Percentiles rank a stretch among this genome's conserved stretches.
phyloP scores from a whole-genome alignment of 2,113 vertebrate species.

The Baryphthengus martii region DNA sequence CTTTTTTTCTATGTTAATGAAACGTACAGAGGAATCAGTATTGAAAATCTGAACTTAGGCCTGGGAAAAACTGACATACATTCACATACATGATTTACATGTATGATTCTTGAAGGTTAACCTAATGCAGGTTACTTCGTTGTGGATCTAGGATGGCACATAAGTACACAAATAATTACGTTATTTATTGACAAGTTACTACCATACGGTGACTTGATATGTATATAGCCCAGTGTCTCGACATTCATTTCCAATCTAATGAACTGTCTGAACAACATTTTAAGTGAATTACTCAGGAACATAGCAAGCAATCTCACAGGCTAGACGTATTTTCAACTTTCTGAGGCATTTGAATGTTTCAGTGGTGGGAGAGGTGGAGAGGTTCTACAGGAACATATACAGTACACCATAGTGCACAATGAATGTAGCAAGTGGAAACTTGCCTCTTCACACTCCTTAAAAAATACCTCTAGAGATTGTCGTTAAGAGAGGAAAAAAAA shows the following conservation, averaged over 20 bases:
- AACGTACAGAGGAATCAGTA: not conserved
- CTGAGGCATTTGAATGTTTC: not conserved
- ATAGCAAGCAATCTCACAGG: not conserved
- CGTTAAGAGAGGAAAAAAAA: not conserved
- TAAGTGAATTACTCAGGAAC: not conserved
- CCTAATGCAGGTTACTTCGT: not conserved
- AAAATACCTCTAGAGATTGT: not conserved
- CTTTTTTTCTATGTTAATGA: not conserved
- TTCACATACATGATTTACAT: not conserved
- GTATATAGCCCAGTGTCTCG: not conserved
- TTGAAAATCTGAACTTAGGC: not conserved
- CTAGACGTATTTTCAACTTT: not conserved
- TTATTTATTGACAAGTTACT: not conserved
- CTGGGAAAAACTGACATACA: not conserved
- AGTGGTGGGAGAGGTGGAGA: not conserved
- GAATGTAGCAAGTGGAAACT: not conserved
- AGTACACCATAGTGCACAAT: not conserved
- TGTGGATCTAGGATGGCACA: not conserved
- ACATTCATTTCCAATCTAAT: not conserved
- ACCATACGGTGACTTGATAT: not conserved
- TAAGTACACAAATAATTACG: not conserved
- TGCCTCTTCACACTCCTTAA: not conserved
- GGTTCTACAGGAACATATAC: not conserved
- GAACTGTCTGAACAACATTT: not conserved
- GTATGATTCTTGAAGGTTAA: not conserved